These are phyloP conservation scores for Cyanocitta stelleri DNA, from an alignment of 2,113 vertebrate species.

Conservation along the genomic window DNA sequence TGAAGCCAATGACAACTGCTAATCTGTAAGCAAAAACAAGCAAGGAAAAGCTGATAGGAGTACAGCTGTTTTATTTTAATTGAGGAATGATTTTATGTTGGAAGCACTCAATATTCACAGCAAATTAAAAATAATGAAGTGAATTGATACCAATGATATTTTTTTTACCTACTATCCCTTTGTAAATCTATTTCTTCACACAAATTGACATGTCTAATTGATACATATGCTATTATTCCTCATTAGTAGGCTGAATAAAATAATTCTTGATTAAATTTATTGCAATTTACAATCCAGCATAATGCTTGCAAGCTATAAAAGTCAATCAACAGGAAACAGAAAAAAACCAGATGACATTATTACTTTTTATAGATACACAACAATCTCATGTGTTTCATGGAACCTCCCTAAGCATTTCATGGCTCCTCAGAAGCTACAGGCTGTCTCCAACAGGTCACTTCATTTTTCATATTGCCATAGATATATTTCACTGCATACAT, in stretches of 20 bases:
- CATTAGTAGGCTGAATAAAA: conserved; percentile 80
- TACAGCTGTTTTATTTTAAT: conserved; percentile 79
- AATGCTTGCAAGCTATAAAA: conserved; percentile 83
- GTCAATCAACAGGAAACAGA: conserved; percentile 79
- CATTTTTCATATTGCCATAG: not conserved
- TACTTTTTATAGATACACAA: conserved; percentile 50
- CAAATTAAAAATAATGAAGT: conserved; percentile 83
- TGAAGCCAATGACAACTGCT: conserved; percentile 77
- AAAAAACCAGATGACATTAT: conserved; percentile 69
- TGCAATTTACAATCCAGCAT: conserved; percentile 79
- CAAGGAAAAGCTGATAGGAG: conserved; percentile 71
- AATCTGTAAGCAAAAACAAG: conserved; percentile 78
- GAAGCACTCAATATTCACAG: conserved; percentile 79
- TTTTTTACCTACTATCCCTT: conserved; percentile 77
- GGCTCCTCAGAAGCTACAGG: not conserved
- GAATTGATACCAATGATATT: conserved; percentile 78
- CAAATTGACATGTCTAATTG: conserved; percentile 83
- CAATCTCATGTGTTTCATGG: not conserved
- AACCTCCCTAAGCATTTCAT: not conserved
- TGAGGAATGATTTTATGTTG: conserved; percentile 79
- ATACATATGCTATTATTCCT: conserved; percentile 82
- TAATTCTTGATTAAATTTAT: conserved; percentile 86
- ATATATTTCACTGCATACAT: not conserved
- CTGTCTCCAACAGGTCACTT: not conserved
- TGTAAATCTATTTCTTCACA: conserved; percentile 82